Base-by-base conservation (phyloP, 2,113 vertebrate species). In the Loxodonta africana region DNA sequence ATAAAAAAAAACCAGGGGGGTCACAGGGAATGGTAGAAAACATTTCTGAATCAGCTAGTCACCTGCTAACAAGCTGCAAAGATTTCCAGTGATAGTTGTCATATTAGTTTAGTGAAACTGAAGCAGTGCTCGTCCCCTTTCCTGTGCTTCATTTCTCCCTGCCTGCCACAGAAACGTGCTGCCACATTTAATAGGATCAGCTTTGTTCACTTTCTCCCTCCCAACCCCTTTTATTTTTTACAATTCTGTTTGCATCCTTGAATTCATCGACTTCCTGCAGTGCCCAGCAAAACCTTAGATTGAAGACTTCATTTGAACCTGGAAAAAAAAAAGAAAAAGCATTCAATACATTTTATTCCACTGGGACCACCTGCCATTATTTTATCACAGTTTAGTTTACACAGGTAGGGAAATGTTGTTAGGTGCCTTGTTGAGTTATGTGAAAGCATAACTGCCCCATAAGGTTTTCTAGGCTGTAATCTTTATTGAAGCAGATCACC, bases 71-170 rank as follows among this genome's bases (percentile, higher is more conserved):
- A 98, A 98, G 98, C 99, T 99, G 98, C 98, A 99, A 99, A 99
- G 99, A 99, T 98, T 98, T 98, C 98, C 98, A 98, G 94, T 99
- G 98, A 99, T 98, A 98, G 98, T 99, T 99, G 99, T 99, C 99
- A 99, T 98, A 98, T 99, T 99, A 99, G 99, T 98, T 99, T 99
- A 99, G 99, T 98, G 99, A 99, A 98, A 99, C 98, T 98, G 98
- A 99, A 99, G 98, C 98, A 98, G 97, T 95, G 96, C 98, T 99
- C 98, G 98, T 98, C 98, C 98, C 98, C 98, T 98, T 99, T 98
- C 99, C 98, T 99, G 98, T 98, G 98, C 98, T 98, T 99, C 98
- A 98, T 98, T 98, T 98, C 98, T 98, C 98, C 97, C 98, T 92
- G 97, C 91, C 97, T 96, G 98, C 98, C 98, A 98, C 98, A 98